Evolutionary conservation across 2,113 vertebrate species (phyloP).

Genomic region (Petrocephalus zakoni): DNA sequence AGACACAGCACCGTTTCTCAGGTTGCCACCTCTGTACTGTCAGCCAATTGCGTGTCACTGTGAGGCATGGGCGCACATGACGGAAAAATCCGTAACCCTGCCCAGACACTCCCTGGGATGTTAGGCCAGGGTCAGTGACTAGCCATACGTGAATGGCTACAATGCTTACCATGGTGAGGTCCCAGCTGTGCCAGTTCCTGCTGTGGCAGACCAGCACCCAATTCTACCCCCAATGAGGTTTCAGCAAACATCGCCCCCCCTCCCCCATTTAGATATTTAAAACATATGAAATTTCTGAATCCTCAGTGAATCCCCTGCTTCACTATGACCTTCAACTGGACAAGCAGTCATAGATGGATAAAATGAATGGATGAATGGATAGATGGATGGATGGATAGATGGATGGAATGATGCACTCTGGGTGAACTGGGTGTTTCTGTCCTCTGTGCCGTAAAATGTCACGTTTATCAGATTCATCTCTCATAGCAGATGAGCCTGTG

Average conservation of each 20-base stretch:
- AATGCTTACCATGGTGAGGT: background rate
- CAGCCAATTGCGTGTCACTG: background rate
- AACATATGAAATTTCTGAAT: background rate
- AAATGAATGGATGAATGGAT: too few relatives aligned
- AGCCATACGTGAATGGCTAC: too few relatives aligned
- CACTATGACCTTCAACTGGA: background rate
- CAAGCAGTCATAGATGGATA: background rate
- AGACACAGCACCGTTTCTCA: background rate
- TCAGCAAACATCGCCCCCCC: background rate
- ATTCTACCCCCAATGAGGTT: background rate
- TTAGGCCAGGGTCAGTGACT: too few relatives aligned
- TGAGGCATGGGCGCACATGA: background rate
- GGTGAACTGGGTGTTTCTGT: background rate
- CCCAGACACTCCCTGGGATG: background rate
- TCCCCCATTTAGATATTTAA: background rate
- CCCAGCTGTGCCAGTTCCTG: background rate
- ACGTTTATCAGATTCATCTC: background rate
- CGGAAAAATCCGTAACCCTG: background rate
- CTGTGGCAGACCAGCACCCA: background rate
- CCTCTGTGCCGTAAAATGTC: background rate
- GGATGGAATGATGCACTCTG: background rate
- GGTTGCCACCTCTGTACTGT: background rate
- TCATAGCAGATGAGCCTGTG: background rate
- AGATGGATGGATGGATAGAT: background rate
- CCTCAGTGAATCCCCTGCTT: background rate